Evolutionary conservation across 1,140 invertebrate genomes (phyloP), one percentile per base, ranked within the genome.

Genomic region (Wiebesia pumilae): DNA sequence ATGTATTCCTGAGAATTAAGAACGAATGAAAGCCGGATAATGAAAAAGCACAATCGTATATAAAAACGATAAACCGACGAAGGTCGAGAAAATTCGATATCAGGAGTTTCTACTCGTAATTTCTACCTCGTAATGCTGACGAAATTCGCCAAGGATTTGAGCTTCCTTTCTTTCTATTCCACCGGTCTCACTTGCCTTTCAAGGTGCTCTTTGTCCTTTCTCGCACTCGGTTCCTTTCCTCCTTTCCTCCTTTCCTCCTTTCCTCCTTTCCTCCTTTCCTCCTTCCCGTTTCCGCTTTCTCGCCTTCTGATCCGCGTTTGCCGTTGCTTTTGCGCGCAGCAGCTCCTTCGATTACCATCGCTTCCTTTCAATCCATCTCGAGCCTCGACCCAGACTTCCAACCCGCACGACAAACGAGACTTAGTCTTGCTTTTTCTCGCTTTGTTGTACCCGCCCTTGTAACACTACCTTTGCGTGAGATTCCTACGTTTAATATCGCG

Each of bases 271-370:
- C 43, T 47, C 27, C 24, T 51, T 51, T 19, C 24, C 21, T 79
- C 33, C 10, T 1, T 65, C 24, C 24, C 4, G 77, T 47, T 77
- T 79, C 47, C n/a, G 71, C n/a, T 54, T 79, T 35, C 33, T 14
- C 24, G 33, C 21, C 33, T 24, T 81, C 67, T 81, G 19, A 81
- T 65, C 58, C 47, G 9, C 51, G 30, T 1, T 21, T 54, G 16
- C 0, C 27, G 19, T 30, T 35, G 58, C 19, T 10, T 80, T 38
- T 27, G 30, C 43, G 40, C 9, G 51, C 0, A 3, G 24, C 24
- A 3, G 71, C 24, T 79, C 10, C 35, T 81, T 81, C 79, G 35
- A 81, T 81, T 81, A 65, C 58, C 33, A 81, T 65, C 54, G 30
- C 30, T 30, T 65, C 35, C 58, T 81, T 81, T 81, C 58, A 62